phyloP scores from a whole-genome alignment of 2,113 vertebrate genomes.

The Perccottus glenii region DNA sequence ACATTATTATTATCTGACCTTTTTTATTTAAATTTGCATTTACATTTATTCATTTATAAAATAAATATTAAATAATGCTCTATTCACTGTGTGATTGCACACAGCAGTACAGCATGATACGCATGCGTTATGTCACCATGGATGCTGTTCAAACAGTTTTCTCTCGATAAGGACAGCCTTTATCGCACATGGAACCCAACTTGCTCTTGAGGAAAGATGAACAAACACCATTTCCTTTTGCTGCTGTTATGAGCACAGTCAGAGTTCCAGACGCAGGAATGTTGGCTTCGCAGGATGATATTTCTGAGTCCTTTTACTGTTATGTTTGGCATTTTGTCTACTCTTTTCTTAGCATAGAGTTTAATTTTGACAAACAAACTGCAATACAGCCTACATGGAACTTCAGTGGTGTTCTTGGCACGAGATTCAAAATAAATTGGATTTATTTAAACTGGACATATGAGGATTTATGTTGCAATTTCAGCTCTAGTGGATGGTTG shows the following conservation, averaged over 20 bases:
- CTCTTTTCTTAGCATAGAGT: constrained; percentile 15
- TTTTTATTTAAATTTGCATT: no score
- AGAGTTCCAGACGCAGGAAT: constrained; percentile 19
- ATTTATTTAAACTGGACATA: constrained; percentile 38
- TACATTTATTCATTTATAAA: no score
- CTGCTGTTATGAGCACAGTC: background rate
- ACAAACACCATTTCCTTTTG: constrained; percentile 16
- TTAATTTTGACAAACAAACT: constrained; percentile 29
- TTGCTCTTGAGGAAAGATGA: constrained; percentile 10
- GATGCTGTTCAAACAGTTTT: constrained; percentile 24
- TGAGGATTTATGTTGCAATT: constrained; percentile 32
- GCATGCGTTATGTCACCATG: constrained; percentile 49
- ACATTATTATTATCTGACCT: no score
- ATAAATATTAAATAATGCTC: no score
- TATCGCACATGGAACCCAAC: constrained; percentile 8
- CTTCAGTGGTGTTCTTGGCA: constrained; percentile 24
- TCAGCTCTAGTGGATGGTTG: background rate
- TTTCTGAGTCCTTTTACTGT: constrained; percentile 28
- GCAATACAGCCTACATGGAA: constrained; percentile 1
- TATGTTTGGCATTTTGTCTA: constrained; percentile 22
- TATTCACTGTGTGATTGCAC: constrained; percentile 27
- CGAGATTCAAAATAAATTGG: constrained; percentile 25
- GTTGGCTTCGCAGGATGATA: constrained; percentile 21
- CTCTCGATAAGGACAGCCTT: constrained; percentile 15
- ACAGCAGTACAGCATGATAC: constrained; percentile 41